A percentile compares a stretch with the other conserved stretches of the same genome.
Conservation (phyloP, 2,888 invertebrate species). For the Cremastinae sp. region DNA sequence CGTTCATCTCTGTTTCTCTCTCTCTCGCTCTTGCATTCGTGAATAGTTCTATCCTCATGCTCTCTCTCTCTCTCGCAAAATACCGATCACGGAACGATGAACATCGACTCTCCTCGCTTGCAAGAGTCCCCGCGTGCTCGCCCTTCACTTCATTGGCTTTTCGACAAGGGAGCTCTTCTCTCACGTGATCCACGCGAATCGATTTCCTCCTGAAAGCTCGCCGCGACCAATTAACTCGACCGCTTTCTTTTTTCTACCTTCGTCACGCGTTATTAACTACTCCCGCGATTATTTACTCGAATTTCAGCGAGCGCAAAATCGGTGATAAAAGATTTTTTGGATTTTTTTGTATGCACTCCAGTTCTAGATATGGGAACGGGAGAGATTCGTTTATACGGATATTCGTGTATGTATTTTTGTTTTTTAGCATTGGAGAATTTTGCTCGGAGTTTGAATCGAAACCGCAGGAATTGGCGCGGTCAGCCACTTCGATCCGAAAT, state of each 20-base stretch:
- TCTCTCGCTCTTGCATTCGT: slow-evolving; percentile 17
- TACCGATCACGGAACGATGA: slow-evolving; percentile 58
- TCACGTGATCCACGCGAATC: slow-evolving; percentile 30
- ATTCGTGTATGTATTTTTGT: too few relatives aligned
- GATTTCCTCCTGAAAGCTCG: slow-evolving; percentile 29
- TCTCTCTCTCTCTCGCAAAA: slow-evolving; percentile 19
- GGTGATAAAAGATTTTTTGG: slow-evolving; percentile 65
- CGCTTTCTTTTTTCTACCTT: slow-evolving; percentile 10
- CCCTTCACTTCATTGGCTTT: slow-evolving; percentile 67
- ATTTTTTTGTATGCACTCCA: too few relatives aligned
- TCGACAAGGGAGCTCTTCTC: slow-evolving; percentile 56
- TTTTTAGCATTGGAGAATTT: too few relatives aligned
- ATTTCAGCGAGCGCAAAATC: slow-evolving; percentile 37
- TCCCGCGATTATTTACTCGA: not conserved
- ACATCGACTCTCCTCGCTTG: slow-evolving; percentile 56
- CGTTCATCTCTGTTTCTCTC: slow-evolving; percentile 37
- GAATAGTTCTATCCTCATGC: not conserved
- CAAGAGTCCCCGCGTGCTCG: slow-evolving; percentile 56
- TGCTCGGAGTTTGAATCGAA: slow-evolving; percentile 61
- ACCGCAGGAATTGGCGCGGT: slow-evolving; percentile 54
- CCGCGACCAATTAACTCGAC: slow-evolving; percentile 27
- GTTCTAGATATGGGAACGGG: too few relatives aligned
- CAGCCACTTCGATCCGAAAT: too few relatives aligned
- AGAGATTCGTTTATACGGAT: too few relatives aligned
- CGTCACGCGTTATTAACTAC: not conserved